Evolutionary conservation across 2,888 invertebrate genomes (phyloP), one percentile per base, ranked within the genome.

Genomic region (Endomychus coccineus): DNA sequence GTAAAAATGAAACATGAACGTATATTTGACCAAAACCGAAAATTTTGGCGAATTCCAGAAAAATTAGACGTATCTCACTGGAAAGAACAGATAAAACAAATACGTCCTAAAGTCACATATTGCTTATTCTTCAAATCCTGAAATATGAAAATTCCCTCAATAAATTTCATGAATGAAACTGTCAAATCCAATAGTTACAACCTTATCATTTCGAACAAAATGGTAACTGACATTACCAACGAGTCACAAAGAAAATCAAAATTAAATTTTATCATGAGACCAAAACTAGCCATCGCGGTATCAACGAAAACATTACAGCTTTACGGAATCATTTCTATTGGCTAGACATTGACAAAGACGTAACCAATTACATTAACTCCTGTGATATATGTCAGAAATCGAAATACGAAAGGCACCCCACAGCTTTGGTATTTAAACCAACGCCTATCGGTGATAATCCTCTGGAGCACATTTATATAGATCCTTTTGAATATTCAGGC

Each of bases 351-450:
- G 38, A 34, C 17, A 14, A 44, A 41, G 31, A 37, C 34, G 16
- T 44, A 40, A 15, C 34, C 21, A 31, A 40, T 32, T 49, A 38
- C 16, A 32, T 45, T 11, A 49, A 49, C 17, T 31, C 25, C n/a
- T 47, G 46, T 10, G 33, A 43, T 11, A 36, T 32, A 4, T 49
- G 45, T 14, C 42, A 45, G 28, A 35, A 28, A 21, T 33, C 36
- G 6, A 48, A 49, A 43, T 48, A 49, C 13, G 42, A 49, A 37
- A 25, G 46, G 22, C 40, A 46, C 9, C 48, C 48, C 5, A 42
- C 27, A 5, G n/a, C n/a, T n/a, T n/a, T n/a, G n/a, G n/a, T n/a
- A n/a, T n/a, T n/a, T n/a, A n/a, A n/a, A n/a, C n/a, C 33, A 7
- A 41, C 36, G 5, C 41, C 33, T 6, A 33, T 29, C 2, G 29